Evolutionary conservation across 2,797 vertebrate genomes (phyloP), one percentile per base, ranked within the genome.

Genomic region (Adelosebastes latens): DNA sequence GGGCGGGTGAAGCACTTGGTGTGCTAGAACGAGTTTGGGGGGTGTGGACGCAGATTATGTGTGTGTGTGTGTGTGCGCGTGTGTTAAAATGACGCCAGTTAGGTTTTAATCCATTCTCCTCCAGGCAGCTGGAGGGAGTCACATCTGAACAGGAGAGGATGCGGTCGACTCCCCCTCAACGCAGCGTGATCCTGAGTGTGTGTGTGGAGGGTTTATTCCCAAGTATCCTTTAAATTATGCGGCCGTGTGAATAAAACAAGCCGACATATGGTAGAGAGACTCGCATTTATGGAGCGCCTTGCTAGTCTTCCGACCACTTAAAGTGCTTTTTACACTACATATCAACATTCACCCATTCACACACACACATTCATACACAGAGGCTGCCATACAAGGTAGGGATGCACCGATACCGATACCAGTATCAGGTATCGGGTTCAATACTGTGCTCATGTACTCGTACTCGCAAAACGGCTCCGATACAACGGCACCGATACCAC

Each of bases 1-100:
- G 84, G 87, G 82, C 8, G 85, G 76, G 74, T 82, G 81, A 82
- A 86, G 64, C 83, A 67, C 87, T 90, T 84, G 72, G 84, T 84
- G 85, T 88, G 84, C 81, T 75, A 68, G 68, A 76, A 80, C n/a
- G 27, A 74, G 65, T 87, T 63, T 83, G 75, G 74, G 76, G 83
- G 74, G 70, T 82, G 88, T 82, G 69, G 67, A 87, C 65, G 10
- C 25, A 42, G 70, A 20, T 20, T 58, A 27, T 80, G 58, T 81
- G 73, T 74, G 62, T 58, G 74, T 79, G 32, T 39, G 49, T 61
- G 74, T 79, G 27, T 49, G 52, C 53, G 27, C 77, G 60, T 80
- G 76, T 77, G 59, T 62, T 74, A 55, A 85, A 84, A 66, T 61
- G 63, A 83, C 20, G 85, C 32, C 61, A 27, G 67, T 79, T 75